A percentile compares a stretch with the other conserved stretches of the same genome.
Evolutionary conservation across 2,888 invertebrate genomes (phyloP).

Genomic region (Petrophora chlorosata): DNA sequence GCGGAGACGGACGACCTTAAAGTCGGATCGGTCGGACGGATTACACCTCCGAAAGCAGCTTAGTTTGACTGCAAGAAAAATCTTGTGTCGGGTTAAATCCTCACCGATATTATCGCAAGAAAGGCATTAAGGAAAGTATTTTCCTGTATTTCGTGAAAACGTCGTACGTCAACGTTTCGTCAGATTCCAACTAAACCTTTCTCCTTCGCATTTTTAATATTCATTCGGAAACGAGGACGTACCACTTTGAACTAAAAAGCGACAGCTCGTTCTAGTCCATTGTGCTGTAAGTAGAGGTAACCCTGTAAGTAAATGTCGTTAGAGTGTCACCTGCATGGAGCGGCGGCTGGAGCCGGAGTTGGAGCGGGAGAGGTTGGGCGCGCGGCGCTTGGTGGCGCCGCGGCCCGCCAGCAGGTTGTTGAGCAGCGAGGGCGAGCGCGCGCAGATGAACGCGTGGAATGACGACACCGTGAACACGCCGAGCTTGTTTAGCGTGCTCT

Average conservation of each 20-base stretch:
- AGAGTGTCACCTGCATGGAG: conserved; percentile 88
- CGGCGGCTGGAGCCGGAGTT: conserved; percentile 94
- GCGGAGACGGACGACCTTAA: conserved; percentile 15
- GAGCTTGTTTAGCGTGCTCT: conserved; percentile 96
- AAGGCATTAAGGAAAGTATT: conserved; percentile 7
- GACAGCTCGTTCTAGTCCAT: background rate
- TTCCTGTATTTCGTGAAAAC: conserved; percentile 7
- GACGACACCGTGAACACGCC: conserved; percentile 99
- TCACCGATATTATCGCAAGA: conserved; percentile 15
- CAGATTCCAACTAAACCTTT: conserved; percentile 3
- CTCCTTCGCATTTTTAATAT: conserved; percentile 7
- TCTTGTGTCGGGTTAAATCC: conserved; percentile 19
- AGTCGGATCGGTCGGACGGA: conserved; percentile 17
- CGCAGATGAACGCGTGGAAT: conserved; percentile 98
- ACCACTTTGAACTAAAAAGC: background rate
- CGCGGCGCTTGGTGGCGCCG: conserved; percentile 94
- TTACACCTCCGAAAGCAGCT: conserved; percentile 21
- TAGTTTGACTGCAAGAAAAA: conserved; percentile 24
- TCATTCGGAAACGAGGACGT: background rate
- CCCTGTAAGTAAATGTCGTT: conserved; percentile 29
- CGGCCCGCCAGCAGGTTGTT: conserved; percentile 96
- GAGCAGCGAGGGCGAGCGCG: conserved; percentile 95
- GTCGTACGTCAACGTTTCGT: background rate
- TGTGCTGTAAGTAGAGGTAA: background rate
- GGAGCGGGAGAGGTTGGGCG: conserved; percentile 94